Conservation (phyloP, 2,797 vertebrate genomes). For the Chrysocyon brachyurus region DNA sequence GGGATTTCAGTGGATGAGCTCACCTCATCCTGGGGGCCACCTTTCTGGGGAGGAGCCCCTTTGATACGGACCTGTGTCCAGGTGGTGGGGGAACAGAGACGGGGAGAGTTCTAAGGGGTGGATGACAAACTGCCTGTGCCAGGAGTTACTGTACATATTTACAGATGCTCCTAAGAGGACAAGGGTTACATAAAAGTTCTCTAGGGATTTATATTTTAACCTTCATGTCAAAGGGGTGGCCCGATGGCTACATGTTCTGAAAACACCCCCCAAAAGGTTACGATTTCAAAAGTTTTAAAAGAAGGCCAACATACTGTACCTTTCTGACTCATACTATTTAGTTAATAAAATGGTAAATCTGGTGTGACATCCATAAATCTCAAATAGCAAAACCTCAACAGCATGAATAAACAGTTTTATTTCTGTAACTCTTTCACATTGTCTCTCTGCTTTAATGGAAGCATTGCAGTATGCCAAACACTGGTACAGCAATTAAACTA, state of each 20-base stretch:
- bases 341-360: background rate
- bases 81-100: no score
- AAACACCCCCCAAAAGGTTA: background rate
- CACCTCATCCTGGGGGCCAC: accelerated
- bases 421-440: background rate
- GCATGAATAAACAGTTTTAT: background rate
- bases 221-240: background rate
- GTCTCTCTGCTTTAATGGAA: background rate
- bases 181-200: background rate
- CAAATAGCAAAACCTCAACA: background rate
- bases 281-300: background rate
- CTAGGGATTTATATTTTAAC: background rate
- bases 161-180: accelerated
- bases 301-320: background rate
- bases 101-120: background rate
- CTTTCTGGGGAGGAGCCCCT: accelerated
- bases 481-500: background rate
- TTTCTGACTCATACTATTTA: background rate
- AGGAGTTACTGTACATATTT: accelerated
- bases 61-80: background rate
- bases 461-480: background rate
- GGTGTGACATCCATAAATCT: no score
- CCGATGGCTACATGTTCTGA: no score
- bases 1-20: no score
- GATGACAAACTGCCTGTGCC: background rate